Percentiles rank a stretch among this genome's conserved stretches.
Evolutionary conservation across 2,888 invertebrate genomes (phyloP).

Genomic region (Idaea aversata): DNA sequence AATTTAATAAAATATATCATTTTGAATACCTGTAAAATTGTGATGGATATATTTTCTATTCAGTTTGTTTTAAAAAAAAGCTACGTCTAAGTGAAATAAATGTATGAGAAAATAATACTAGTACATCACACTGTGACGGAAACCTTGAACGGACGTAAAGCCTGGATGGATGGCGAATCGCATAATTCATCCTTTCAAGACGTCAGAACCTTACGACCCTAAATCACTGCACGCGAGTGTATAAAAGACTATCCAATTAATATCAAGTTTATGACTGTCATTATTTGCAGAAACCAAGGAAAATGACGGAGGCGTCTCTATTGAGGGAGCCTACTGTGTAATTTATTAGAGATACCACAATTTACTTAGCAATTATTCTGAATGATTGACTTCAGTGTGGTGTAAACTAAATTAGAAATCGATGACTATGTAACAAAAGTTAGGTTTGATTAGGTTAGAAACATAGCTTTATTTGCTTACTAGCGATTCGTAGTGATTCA

Average conservation of each 20-base stretch:
- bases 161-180: not conserved
- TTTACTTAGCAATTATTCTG: not conserved
- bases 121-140: not conserved
- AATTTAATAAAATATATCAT: no score
- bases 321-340: not conserved
- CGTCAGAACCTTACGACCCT: not conserved
- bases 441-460: no score
- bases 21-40: no score
- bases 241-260: slow-evolving; percentile 3
- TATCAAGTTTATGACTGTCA: slow-evolving; percentile 4
- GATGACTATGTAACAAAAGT: no score
- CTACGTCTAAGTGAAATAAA: not conserved
- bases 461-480: no score
- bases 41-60: no score
- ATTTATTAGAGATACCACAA: not conserved
- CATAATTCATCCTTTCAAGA: not conserved
- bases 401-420: no score
- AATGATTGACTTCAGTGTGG: no score
- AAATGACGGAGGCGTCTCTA: slow-evolving; percentile 5
- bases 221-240: not conserved
- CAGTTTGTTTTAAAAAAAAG: no score
- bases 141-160: no score
- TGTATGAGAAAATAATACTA: not conserved
- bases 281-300: slow-evolving; percentile 1
- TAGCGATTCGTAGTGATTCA: no score